Conservation (phyloP, 2,797 vertebrate species). For the Coccyzus lansbergi region DNA sequence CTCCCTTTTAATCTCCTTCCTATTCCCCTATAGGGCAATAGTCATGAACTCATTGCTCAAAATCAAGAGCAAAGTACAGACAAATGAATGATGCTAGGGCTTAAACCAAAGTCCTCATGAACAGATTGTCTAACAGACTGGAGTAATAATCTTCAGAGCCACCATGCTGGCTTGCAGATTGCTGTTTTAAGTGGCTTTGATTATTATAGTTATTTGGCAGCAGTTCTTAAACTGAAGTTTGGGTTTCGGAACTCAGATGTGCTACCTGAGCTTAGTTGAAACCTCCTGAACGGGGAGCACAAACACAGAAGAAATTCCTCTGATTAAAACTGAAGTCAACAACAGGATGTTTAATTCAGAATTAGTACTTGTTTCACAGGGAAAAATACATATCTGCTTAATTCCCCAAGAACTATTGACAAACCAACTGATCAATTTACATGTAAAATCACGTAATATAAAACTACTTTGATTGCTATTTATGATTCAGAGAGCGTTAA, state of each 20-base stretch:
- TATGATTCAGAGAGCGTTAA: not conserved
- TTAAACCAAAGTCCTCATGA: conserved; percentile 56
- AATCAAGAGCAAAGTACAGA: conserved; percentile 59
- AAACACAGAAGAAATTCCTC: not conserved
- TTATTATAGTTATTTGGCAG: conserved; percentile 69
- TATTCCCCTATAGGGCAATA: not conserved
- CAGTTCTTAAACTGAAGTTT: conserved; percentile 54
- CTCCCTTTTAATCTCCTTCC: not conserved
- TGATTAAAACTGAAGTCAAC: not conserved
- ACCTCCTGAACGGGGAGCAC: not conserved
- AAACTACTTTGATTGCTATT: not conserved
- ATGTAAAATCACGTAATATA: not conserved
- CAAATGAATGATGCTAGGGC: conserved; percentile 55
- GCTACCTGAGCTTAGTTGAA: conserved; percentile 37
- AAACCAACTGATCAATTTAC: not conserved
- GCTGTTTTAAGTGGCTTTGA: conserved; percentile 67
- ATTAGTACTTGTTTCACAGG: not conserved
- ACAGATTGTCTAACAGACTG: conserved; percentile 73
- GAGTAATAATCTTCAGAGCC: conserved; percentile 69
- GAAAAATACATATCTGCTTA: not conserved
- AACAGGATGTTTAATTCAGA: not conserved
- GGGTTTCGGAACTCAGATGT: not conserved
- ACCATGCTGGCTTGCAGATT: conserved; percentile 70
- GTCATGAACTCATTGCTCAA: conserved; percentile 26
- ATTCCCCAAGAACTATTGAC: not conserved